phyloP scores from a whole-genome alignment of 2,113 vertebrate genomes.

The Nanorana parkeri region DNA sequence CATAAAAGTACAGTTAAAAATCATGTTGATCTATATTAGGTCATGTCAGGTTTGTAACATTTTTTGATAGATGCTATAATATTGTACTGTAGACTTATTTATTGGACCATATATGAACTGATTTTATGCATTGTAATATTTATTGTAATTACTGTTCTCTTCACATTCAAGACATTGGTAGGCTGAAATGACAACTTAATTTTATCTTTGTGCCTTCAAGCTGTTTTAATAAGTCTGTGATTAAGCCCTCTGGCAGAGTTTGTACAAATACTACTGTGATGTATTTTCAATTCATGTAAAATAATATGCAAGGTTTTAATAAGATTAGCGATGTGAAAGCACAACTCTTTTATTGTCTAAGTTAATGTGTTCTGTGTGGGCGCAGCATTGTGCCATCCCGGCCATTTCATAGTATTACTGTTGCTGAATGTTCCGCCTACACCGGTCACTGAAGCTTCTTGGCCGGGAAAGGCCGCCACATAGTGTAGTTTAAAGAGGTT shows the following conservation, averaged over 20 bases:
- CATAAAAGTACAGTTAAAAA: too few relatives aligned
- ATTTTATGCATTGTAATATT: too few relatives aligned
- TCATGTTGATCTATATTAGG: too few relatives aligned
- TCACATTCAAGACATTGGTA: too few relatives aligned
- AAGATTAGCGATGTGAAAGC: background rate
- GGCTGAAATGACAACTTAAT: too few relatives aligned
- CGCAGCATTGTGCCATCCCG: slow-evolving; percentile 12
- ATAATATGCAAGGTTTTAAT: slow-evolving; percentile 21
- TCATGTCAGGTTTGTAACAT: too few relatives aligned
- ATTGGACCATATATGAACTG: too few relatives aligned
- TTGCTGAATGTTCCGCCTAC: slow-evolving; percentile 27
- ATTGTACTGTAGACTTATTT: too few relatives aligned
- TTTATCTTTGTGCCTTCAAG: too few relatives aligned
- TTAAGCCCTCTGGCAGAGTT: background rate
- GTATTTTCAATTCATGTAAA: slow-evolving; percentile 1
- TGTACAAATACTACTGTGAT: background rate
- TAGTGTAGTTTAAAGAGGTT: background rate
- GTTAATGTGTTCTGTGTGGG: slow-evolving; percentile 4
- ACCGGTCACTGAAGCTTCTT: background rate
- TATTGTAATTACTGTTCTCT: too few relatives aligned
- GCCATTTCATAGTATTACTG: slow-evolving; percentile 23
- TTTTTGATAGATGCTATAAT: too few relatives aligned
- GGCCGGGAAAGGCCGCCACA: slow-evolving; percentile 3
- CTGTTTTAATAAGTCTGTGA: too few relatives aligned
- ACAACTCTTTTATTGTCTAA: slow-evolving; percentile 34